These are phyloP conservation scores for Apis dorsata DNA, from an alignment of 1,140 invertebrate genomes.

Conservation along the genomic window DNA sequence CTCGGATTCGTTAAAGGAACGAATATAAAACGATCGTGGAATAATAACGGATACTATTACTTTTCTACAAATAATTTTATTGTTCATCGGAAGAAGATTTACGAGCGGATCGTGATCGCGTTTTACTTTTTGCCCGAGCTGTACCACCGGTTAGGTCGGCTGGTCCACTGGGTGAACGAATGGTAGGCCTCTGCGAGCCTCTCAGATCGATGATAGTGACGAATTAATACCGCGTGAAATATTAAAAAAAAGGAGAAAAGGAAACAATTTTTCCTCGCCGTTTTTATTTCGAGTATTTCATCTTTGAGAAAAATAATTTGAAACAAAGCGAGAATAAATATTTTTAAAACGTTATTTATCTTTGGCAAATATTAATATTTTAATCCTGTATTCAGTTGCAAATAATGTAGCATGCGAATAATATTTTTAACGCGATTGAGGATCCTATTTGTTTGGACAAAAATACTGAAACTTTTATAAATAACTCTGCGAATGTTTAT, in stretches of 20 bases:
- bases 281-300: not conserved
- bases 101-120: not conserved
- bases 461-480: too few species aligned
- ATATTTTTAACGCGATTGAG: not conserved
- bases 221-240: slow-evolving; percentile 41
- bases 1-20: not conserved
- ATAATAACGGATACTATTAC: slow-evolving; percentile 4
- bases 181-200: slow-evolving; percentile 34
- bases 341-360: not conserved
- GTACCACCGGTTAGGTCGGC: slow-evolving; percentile 56
- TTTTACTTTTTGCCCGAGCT: slow-evolving; percentile 54
- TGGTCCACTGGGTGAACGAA: slow-evolving; percentile 37
- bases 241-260: not conserved
- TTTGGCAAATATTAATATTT: not conserved
- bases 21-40: not conserved
- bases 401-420: not conserved
- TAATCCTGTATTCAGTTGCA: not conserved
- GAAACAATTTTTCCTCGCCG: not conserved
- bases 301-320: not conserved
- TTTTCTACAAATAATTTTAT: slow-evolving; percentile 25
- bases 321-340: not conserved
- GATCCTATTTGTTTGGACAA: not conserved
- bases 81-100: not conserved
- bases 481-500: too few species aligned
- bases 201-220: slow-evolving; percentile 47